These are phyloP conservation scores for Manacus vitellinus DNA, from an alignment of 2,113 vertebrate species.

Conservation along the genomic window DNA sequence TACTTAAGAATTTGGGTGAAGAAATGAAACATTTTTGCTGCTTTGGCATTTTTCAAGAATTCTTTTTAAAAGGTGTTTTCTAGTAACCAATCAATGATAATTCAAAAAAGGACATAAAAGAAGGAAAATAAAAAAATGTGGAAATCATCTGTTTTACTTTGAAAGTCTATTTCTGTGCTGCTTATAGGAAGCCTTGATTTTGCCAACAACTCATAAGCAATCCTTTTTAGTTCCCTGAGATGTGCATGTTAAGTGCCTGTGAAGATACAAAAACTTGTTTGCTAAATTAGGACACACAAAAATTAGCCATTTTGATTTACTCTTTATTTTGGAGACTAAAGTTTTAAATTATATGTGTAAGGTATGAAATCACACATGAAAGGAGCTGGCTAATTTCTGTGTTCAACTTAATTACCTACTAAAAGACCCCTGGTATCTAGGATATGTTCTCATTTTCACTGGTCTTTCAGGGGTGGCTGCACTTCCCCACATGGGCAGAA, in stretches of 20 bases:
- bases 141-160: background rate
- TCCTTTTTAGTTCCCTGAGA: background rate
- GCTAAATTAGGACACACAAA: background rate
- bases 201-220: background rate
- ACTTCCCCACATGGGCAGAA: background rate
- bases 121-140: background rate
- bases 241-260: background rate
- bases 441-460: background rate
- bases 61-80: background rate
- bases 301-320: background rate
- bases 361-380: background rate
- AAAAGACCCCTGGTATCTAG: background rate
- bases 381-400: background rate
- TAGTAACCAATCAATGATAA: background rate
- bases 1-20: background rate
- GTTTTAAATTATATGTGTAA: background rate
- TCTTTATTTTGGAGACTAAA: background rate
- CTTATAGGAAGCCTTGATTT: background rate
- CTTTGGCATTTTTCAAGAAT: background rate
- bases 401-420: background rate
- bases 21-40: background rate
- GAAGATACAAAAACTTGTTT: background rate
- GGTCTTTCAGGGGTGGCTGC: background rate
- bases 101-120: background rate
- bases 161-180: background rate